Evolutionary conservation across 2,797 vertebrate species (phyloP), one percentile per base, ranked within the genome.

Genomic region (Rhincodon typus): DNA sequence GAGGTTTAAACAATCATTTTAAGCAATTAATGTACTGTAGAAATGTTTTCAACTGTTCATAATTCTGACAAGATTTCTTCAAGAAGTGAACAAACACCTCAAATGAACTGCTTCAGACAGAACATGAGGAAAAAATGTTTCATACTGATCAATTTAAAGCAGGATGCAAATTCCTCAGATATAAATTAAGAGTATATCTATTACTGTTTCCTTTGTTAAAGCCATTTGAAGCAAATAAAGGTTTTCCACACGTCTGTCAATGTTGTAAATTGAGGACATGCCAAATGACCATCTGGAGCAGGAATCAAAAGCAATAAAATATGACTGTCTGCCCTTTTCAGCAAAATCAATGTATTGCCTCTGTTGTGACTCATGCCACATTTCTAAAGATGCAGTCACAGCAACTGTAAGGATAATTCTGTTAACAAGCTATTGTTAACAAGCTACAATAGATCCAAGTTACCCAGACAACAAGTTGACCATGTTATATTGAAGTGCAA

Each of bases 281-380:
- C 53, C 87, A 90, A 57, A 53, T 62, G 25, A 57, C 87, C 23
- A 90, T 90, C 17, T 90, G 87, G 57, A 30, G 87, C 62, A 62
- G 34, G 53, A 90, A 90, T 90, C 87, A 90, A 90, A 62, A 90
- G 87, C 30, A 62, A 90, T 90, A 90, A 90, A n/a, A 34, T 15
- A 62, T 34, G 57, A 34, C 87, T 90, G 87, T 62, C 53, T 30
- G 50, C 53, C 50, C 62, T 17, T 57, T 57, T 34, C 87, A 90
- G 30, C 30, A 57, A 34, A 90, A 90, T 90, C 46, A 34, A 90
- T 53, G 10, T 62, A 34, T 62, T 15, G 17, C 23, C 79, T 57
- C 53, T 90, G 25, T 10, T 53, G 15, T 90, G 87, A 27, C 27
- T 62, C 27, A 17, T 90, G 87, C 87, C 84, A 30, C 30, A 23